These are phyloP conservation scores for Setipinna tenuifilis DNA, from an alignment of 2,797 vertebrate species.

Conservation along the genomic window DNA sequence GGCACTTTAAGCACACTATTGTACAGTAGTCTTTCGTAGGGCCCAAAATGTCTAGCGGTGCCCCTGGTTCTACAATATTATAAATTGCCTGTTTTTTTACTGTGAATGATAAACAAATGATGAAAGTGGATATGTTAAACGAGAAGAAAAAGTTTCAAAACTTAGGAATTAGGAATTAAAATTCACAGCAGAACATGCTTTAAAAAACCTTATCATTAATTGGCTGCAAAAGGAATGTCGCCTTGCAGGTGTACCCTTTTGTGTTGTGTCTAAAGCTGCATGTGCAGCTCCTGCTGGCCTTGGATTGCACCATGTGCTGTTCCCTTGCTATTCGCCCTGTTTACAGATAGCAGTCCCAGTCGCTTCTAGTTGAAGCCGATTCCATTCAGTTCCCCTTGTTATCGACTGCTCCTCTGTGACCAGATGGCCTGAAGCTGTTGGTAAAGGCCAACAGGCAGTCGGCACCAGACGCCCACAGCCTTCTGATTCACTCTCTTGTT, in stretches of 20 bases:
- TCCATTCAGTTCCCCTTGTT: background rate
- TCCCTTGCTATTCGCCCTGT: background rate
- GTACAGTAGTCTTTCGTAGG: no score
- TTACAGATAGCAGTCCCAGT: slow-evolving; percentile 9
- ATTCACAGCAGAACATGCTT: no score
- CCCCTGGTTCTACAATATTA: no score
- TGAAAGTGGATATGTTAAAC: no score
- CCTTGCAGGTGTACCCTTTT: no score
- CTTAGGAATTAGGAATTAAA: no score
- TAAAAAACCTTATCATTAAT: background rate
- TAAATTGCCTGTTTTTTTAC: no score
- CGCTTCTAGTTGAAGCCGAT: slow-evolving; percentile 14
- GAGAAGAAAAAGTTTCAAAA: no score
- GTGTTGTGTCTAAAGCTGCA: no score
- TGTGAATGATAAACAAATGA: no score
- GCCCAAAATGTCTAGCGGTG: no score
- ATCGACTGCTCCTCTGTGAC: background rate
- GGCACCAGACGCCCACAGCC: background rate
- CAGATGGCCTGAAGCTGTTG: background rate
- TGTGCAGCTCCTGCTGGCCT: background rate
- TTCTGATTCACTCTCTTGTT: slow-evolving; percentile 12
- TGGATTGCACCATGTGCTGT: background rate
- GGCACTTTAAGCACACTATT: no score
- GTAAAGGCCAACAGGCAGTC: background rate
- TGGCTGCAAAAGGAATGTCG: background rate